Evolutionary conservation across 2,797 vertebrate species (phyloP).

Genomic region (Steatocranus sp.): DNA sequence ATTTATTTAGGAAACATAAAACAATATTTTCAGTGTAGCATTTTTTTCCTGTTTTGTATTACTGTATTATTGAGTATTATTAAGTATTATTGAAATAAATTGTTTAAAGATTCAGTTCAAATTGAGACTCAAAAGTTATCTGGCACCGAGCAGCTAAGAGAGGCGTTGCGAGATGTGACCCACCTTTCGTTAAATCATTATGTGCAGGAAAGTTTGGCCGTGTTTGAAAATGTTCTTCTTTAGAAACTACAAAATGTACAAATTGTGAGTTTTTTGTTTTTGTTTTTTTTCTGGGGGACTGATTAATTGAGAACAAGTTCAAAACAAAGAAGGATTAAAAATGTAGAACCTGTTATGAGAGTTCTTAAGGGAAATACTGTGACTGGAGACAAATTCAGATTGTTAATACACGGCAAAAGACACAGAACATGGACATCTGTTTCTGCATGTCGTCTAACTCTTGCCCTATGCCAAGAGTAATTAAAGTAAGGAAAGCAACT

Average conservation of each 20-base stretch:
- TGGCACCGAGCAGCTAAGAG: not conserved
- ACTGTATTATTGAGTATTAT: not conserved
- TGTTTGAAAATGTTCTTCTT: not conserved
- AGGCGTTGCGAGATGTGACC: not conserved
- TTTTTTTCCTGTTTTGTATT: not conserved
- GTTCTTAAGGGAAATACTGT: not conserved
- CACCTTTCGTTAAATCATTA: not conserved
- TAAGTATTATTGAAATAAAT: not conserved
- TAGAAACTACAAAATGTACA: not conserved
- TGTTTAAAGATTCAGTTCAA: not conserved
- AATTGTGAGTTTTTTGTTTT: not conserved
- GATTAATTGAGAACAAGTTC: not conserved
- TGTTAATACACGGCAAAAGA: not conserved
- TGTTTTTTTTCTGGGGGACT: not conserved
- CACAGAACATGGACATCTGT: not conserved
- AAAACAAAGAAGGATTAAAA: not conserved
- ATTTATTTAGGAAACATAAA: not conserved
- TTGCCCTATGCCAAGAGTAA: not conserved
- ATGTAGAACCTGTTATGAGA: not conserved
- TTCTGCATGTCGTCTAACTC: not conserved
- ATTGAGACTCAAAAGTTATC: not conserved
- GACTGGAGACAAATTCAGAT: not conserved
- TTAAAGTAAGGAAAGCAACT: not conserved
- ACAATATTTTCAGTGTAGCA: not conserved
- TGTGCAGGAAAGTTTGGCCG: not conserved